Conservation (phyloP, 35 echinoderm and acorn worm species). For the Heliocidaris erythrogramma region DNA sequence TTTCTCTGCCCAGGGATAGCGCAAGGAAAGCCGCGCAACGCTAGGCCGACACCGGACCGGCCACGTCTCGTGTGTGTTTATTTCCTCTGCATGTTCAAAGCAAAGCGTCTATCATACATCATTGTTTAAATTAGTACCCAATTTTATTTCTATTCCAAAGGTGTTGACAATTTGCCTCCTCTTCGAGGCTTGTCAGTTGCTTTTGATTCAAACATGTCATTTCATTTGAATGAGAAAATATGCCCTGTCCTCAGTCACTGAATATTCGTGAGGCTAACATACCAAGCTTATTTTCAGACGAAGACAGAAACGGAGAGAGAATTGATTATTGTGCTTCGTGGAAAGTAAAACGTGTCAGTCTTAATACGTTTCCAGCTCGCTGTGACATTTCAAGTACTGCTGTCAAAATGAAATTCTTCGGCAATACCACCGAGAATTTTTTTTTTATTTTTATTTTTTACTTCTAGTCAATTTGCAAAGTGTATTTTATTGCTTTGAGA, state of each 20-base stretch:
- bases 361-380: neutral
- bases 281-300: neutral
- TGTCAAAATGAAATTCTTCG: neutral
- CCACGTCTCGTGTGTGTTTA: neutral
- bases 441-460: neutral
- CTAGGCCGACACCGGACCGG: neutral
- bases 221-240: neutral
- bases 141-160: too few species aligned
- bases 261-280: neutral
- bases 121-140: too few species aligned
- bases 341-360: neutral
- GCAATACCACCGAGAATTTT: neutral
- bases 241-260: neutral
- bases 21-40: neutral
- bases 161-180: neutral
- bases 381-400: slow-evolving; percentile 1
- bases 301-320: neutral
- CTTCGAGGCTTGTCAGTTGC: neutral
- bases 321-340: neutral
- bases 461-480: too few species aligned
- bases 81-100: neutral
- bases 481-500: neutral
- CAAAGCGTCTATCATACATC: too few species aligned
- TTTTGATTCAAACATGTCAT: neutral
- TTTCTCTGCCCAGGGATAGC: neutral